Evolutionary conservation across 2,113 vertebrate species (phyloP).

Genomic region (Rhynchomys soricoides): DNA sequence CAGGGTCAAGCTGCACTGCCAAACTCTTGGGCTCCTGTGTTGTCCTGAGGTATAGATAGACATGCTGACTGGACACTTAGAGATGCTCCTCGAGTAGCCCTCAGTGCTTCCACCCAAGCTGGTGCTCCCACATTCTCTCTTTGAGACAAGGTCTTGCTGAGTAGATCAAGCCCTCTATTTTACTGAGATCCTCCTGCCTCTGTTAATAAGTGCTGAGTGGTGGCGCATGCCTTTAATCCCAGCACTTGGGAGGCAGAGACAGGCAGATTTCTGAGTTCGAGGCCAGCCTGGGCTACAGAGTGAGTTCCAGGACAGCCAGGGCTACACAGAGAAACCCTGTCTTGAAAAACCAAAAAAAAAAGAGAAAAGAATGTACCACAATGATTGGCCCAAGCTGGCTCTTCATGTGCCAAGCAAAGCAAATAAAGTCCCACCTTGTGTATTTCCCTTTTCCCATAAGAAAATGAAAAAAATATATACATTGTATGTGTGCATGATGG

Average conservation of each 20-base stretch:
- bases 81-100: background rate
- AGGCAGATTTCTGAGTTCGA: too few species aligned
- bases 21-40: background rate
- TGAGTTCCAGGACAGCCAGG: too few species aligned
- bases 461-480: background rate
- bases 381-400: background rate
- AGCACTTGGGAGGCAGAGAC: too few species aligned
- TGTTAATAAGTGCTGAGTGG: background rate
- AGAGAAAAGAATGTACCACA: background rate
- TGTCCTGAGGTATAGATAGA: background rate
- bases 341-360: too few species aligned
- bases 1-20: background rate
- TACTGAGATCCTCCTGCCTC: background rate
- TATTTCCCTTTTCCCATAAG: background rate
- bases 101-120: background rate
- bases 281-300: too few species aligned
- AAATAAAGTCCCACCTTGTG: background rate
- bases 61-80: background rate
- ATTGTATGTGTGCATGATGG: background rate
- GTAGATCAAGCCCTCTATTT: background rate
- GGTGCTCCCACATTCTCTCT: background rate
- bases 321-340: too few species aligned
- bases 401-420: background rate
- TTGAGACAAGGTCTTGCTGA: background rate
- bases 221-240: too few species aligned